Base-by-base conservation (phyloP, 1,140 invertebrate species). In the Aricia agestis region DNA sequence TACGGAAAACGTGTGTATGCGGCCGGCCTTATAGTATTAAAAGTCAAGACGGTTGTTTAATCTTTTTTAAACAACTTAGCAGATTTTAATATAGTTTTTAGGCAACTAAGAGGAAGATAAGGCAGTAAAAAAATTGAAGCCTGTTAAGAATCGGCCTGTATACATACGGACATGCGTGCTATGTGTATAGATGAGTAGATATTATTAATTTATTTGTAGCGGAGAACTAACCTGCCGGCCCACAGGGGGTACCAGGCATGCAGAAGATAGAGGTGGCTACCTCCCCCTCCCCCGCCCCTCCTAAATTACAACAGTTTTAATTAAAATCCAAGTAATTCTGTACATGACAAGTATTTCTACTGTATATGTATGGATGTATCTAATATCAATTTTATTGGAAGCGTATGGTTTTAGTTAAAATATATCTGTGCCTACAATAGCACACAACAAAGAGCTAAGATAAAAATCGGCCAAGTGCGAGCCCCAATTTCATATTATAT, bases 131-230 rank as follows among this genome's bases (percentile, higher is more conserved):
- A 36, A 36, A 7, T 5, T 36, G 9, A 6, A 15, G 1, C 52
- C 0, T 67, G 15, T 11, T n/a, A 67, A 67, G 45, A 82, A 73
- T 25, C 80, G 78, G 57, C 79, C 82, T 81, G 63, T 78, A 74
- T 72, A 77, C 73, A 18, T 69, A 83, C 80, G 81, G 82, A 86
- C 83, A 86, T 83, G 86, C 86, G 84, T 87, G 76, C 78, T 82
- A 82, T 82, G 85, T 72, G 72, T 80, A 82, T 81, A 87, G 72
- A 77, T 81, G 80, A 79, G 79, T 82, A 78, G 78, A 79, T 82
- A 83, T 89, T 90, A 89, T 89, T 89, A 90, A 90, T 89, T 90
- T 89, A 90, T 89, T 86, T 89, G 83, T 86, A 84, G 79, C 78
- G 78, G 76, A 82, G 83, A 89, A 90, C 88, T 90, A 90, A 90